Percentiles rank a stretch among this genome's conserved stretches.
These are phyloP conservation scores for Ichneumon xanthorius DNA, from an alignment of 2,888 invertebrate species.

Conservation along the genomic window DNA sequence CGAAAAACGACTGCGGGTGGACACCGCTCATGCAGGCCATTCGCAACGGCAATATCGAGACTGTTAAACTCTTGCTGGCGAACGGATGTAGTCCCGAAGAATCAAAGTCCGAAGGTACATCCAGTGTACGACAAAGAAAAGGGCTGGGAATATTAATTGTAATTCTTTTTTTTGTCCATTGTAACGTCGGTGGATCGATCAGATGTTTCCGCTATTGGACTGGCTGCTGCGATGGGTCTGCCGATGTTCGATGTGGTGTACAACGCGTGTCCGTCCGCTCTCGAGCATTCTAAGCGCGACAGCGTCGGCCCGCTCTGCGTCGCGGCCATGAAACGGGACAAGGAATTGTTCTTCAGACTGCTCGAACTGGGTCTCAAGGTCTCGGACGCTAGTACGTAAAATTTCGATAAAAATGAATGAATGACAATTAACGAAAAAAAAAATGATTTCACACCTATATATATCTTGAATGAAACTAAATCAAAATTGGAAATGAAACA, in stretches of 20 bases:
- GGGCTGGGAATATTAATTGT: neutral
- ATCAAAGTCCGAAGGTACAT: constrained; percentile 78
- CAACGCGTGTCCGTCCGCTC: constrained; percentile 74
- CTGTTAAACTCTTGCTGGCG: constrained; percentile 76
- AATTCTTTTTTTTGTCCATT: neutral
- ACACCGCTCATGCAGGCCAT: constrained; percentile 82
- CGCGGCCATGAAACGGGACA: constrained; percentile 81
- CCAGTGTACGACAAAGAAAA: neutral
- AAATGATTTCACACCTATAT: neutral
- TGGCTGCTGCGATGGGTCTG: constrained; percentile 78
- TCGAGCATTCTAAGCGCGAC: constrained; percentile 75
- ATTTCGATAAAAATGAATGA: neutral
- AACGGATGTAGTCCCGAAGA: constrained; percentile 75
- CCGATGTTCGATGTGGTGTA: constrained; percentile 79
- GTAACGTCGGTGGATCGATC: neutral
- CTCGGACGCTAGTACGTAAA: constrained; percentile 72
- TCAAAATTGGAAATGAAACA: neutral
- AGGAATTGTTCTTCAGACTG: constrained; percentile 77
- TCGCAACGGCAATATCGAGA: constrained; percentile 77
- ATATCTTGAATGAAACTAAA: neutral
- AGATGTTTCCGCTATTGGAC: constrained; percentile 79
- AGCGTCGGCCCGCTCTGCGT: constrained; percentile 81
- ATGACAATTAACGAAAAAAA: neutral
- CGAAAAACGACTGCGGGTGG: constrained; percentile 82
- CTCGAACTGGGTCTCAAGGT: constrained; percentile 76